Conservation (phyloP, 2,888 invertebrate species). For the Lasioglossum marginatum region DNA sequence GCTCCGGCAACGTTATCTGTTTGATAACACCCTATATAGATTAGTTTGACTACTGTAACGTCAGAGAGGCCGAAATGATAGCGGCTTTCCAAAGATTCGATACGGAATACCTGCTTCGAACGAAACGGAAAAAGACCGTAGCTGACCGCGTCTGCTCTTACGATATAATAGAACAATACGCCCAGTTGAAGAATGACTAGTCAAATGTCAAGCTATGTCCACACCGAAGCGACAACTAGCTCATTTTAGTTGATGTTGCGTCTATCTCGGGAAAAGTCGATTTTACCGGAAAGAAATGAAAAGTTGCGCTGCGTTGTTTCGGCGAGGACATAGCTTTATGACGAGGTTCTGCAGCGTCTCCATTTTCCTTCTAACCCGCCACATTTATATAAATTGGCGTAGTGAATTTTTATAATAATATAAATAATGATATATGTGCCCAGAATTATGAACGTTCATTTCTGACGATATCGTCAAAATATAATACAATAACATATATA, state of each 20-base stretch:
- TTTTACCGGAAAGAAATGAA: no score
- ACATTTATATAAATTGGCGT: background rate
- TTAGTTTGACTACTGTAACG: slow-evolving; percentile 80
- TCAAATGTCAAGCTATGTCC: background rate
- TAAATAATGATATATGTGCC: no score
- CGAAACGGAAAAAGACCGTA: background rate
- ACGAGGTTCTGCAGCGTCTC: background rate
- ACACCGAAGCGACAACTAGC: background rate
- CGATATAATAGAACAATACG: background rate
- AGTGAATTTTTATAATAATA: no score
- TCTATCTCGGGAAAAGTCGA: no score
- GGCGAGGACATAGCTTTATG: background rate
- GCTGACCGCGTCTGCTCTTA: background rate
- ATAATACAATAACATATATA: no score
- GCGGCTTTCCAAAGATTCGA: slow-evolving; percentile 27
- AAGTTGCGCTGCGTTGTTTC: no score
- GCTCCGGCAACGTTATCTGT: slow-evolving; percentile 83
- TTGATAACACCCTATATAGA: slow-evolving; percentile 80
- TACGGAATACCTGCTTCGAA: background rate
- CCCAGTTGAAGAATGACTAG: background rate
- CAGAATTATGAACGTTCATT: no score
- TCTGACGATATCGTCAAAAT: no score
- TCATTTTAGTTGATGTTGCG: background rate
- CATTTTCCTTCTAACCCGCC: no score
- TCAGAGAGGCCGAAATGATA: slow-evolving; percentile 61